Base-by-base conservation (phyloP, 53 echinoderm and acorn worm species). In the Stichopus horrens region DNA sequence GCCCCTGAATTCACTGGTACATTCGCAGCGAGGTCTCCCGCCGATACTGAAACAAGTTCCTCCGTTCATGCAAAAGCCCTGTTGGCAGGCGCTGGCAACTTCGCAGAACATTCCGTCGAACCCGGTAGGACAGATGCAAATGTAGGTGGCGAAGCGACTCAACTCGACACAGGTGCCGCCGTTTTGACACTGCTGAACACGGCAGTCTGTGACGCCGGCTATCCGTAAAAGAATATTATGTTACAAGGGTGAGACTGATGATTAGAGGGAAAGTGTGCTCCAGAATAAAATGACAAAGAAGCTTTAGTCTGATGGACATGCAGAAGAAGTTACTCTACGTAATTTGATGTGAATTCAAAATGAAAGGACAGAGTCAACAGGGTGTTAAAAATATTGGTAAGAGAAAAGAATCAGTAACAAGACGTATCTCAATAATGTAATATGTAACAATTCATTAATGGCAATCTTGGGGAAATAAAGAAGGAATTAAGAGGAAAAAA, bases 101-200 rank as follows among this genome's bases (percentile, higher is more conserved):
- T 91, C 88, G 74, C 93, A 93, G 14, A 76, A 85, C 5, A 73
- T 56, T 54, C 93, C 93, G 18, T 53, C 85, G 71, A 57, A 93
- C 8, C 91, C 93, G 4, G 79, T 18, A 6, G 79, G 57, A 88
- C 93, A 93, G 14, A 51, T 11, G 52, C 93, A 93, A 54, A 84
- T 55, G 19, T 59, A 93, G 54, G 20, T 57, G 14, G 73, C 85
- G 37, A 59, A 76, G 23, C 23, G 19, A 58, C 91, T 86, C 73
- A 86, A 54, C 51, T 57, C 58, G 6, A 87, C 55, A 60, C 96
- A 96, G 8, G 88, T 86, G 16, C 91, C 96, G 14, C 89, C 91
- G 52, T 95, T 95, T 5, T 74, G 92, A 83, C 95, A 95, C 7
- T 90, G 95, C 9, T 85, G 85, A 37, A 85, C 66, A 65, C 85